A percentile compares a stretch with the other conserved stretches of the same genome.
Conservation (phyloP, 2,888 invertebrate species). For the Caenorhabditis sinica region DNA sequence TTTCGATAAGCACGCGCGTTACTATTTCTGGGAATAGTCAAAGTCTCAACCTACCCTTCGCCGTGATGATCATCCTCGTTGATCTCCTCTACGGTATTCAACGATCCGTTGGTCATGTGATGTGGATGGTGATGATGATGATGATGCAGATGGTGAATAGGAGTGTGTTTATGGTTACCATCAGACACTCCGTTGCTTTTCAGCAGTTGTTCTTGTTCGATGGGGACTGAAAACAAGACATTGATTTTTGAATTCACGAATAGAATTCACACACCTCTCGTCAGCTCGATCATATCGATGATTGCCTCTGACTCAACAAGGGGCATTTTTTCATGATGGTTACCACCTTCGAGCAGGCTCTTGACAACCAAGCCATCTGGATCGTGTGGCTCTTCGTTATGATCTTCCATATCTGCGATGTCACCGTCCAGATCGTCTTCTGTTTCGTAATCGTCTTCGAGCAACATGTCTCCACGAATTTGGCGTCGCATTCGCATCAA, state of each 20-base stretch:
- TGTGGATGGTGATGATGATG: constrained; percentile 54
- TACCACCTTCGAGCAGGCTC: not conserved
- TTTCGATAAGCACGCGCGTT: not conserved
- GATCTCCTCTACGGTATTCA: constrained; percentile 57
- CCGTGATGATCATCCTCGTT: constrained; percentile 51
- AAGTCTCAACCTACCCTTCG: constrained; percentile 42
- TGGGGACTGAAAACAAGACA: constrained; percentile 32
- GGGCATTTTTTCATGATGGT: constrained; percentile 58
- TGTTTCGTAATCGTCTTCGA: constrained; percentile 34
- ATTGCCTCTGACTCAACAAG: constrained; percentile 52
- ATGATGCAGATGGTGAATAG: constrained; percentile 34
- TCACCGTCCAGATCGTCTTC: constrained; percentile 30
- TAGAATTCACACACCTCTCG: constrained; percentile 27
- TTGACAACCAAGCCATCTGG: constrained; percentile 16
- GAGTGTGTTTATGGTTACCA: constrained; percentile 29
- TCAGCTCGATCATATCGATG: constrained; percentile 52
- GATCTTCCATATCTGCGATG: constrained; percentile 40
- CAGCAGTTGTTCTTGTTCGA: constrained; percentile 27
- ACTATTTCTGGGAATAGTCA: constrained; percentile 2
- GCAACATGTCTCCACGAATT: constrained; percentile 38
- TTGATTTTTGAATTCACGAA: not conserved
- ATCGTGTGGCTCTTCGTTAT: constrained; percentile 40
- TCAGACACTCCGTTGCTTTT: constrained; percentile 34
- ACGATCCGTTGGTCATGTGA: constrained; percentile 45
- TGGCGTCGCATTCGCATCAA: constrained; percentile 45